Conservation (phyloP, 2,888 invertebrate genomes). For the Cephus rjabovi region DNA sequence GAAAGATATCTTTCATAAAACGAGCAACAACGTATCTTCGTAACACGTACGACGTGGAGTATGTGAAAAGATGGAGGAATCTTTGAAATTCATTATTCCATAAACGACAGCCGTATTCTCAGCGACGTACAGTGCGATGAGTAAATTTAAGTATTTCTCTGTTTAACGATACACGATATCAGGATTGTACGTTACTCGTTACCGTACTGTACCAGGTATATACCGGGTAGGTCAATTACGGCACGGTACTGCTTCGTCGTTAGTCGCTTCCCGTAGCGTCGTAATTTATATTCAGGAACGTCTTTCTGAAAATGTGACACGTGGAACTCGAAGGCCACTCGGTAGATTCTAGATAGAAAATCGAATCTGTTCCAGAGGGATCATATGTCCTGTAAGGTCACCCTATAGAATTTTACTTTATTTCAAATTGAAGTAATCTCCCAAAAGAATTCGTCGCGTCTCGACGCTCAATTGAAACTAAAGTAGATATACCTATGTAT, state of each 20-base stretch:
- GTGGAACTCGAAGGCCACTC: conserved; percentile 1
- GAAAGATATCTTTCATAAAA: neutral
- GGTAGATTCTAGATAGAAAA: neutral
- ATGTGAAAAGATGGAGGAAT: neutral
- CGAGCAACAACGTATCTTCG: neutral
- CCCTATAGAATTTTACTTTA: neutral
- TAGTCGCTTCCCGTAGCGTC: neutral
- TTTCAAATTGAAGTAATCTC: neutral
- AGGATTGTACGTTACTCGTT: neutral
- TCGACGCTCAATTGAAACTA: conserved; percentile 1
- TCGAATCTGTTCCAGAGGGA: neutral
- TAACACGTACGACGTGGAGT: neutral
- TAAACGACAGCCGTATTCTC: neutral
- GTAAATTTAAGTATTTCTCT: neutral
- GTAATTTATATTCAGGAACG: neutral
- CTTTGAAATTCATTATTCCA: neutral
- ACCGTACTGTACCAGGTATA: neutral
- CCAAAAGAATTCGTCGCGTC: neutral
- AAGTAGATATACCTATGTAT: neutral
- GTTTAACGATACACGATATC: neutral
- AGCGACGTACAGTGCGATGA: neutral
- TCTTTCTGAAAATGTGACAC: neutral
- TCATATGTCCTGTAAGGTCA: neutral
- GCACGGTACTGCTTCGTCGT: neutral
- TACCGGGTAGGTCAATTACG: neutral